Conservation (phyloP, 2,888 invertebrate species). For the Sinhomidia bicolor region DNA sequence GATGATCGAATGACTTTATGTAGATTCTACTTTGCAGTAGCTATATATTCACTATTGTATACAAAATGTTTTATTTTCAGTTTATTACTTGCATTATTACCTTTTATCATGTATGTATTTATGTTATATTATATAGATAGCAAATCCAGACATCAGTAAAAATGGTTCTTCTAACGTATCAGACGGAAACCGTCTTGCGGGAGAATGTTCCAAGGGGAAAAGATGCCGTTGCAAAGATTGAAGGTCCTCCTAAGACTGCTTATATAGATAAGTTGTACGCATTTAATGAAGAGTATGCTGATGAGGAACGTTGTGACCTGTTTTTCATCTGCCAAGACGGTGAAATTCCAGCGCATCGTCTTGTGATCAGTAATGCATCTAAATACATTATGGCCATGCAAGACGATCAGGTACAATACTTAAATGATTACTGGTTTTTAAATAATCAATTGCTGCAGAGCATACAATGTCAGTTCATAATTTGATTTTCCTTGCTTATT, state of each 20-base stretch:
- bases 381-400: slow-evolving; percentile 70
- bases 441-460: not conserved
- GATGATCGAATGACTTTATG: too few species aligned
- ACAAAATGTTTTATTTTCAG: too few species aligned
- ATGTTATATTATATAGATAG: too few species aligned
- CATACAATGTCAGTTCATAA: not conserved
- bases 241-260: slow-evolving; percentile 51
- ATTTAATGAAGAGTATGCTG: slow-evolving; percentile 47
- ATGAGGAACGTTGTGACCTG: slow-evolving; percentile 63
- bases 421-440: not conserved
- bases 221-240: slow-evolving; percentile 7
- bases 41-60: too few species aligned
- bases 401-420: slow-evolving; percentile 77
- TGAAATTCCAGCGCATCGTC: slow-evolving; percentile 69
- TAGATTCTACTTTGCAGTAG: too few species aligned
- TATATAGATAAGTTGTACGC: slow-evolving; percentile 60
- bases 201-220: not conserved
- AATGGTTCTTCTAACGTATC: slow-evolving; percentile 63
- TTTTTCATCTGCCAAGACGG: slow-evolving; percentile 73
- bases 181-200: not conserved
- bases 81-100: too few species aligned
- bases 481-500: not conserved
- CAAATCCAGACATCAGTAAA: too few species aligned
- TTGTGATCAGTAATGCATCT: slow-evolving; percentile 72
- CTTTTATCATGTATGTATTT: too few species aligned